phyloP scores from a whole-genome alignment of 2,888 invertebrate genomes.

The Lampropteryx suffumata region DNA sequence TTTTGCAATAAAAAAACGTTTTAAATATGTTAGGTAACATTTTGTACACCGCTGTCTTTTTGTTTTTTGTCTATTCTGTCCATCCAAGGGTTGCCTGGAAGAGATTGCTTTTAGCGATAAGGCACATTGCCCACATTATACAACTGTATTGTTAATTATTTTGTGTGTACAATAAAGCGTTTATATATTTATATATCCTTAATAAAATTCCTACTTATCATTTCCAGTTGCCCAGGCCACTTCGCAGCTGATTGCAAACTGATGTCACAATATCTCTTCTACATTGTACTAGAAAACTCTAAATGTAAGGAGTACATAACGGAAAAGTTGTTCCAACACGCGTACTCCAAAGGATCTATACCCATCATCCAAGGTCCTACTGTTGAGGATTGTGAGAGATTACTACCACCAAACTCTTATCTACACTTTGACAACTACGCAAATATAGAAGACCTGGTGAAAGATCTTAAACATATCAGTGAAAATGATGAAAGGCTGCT shows the following conservation, averaged over 20 bases:
- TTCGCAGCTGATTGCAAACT: constrained; percentile 82
- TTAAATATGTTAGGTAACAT: no score
- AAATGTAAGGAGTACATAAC: constrained; percentile 87
- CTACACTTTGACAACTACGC: constrained; percentile 83
- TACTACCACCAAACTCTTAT: constrained; percentile 85
- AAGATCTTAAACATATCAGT: constrained; percentile 75
- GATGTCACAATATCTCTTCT: constrained; percentile 85
- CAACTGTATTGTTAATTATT: no score
- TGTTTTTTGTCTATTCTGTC: no score
- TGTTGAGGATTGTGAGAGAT: constrained; percentile 64
- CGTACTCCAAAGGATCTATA: constrained; percentile 83
- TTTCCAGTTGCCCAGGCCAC: constrained; percentile 85
- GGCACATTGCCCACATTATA: no score
- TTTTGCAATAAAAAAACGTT: no score
- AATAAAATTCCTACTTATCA: not conserved
- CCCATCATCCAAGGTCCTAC: constrained; percentile 86
- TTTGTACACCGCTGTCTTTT: no score
- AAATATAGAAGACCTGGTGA: constrained; percentile 73
- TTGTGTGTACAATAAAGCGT: no score
- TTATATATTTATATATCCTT: no score
- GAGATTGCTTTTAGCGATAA: no score
- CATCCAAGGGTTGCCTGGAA: no score
- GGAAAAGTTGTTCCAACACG: constrained; percentile 87
- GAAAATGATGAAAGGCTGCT: constrained; percentile 52
- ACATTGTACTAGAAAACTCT: constrained; percentile 87